These are phyloP conservation scores for Trematocara unimaculatum DNA, from an alignment of 2,113 vertebrate species.

Conservation along the genomic window DNA sequence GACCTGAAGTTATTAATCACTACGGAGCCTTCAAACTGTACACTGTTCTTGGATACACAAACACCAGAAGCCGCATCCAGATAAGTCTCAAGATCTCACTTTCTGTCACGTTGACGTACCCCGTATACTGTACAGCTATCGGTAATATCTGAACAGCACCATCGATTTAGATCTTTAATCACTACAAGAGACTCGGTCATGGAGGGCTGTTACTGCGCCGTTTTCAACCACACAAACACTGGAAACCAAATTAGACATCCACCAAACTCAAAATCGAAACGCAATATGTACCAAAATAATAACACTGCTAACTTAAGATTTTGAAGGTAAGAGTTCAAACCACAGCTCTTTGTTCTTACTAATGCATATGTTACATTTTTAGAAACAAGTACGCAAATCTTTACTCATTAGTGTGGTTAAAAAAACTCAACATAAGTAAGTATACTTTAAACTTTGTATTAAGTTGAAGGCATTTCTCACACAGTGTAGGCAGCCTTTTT, in stretches of 20 bases:
- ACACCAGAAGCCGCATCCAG: not conserved
- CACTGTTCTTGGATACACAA: not conserved
- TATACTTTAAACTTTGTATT: not conserved
- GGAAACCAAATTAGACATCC: not conserved
- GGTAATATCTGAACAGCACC: not conserved
- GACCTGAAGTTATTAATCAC: not conserved
- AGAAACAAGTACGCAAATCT: not conserved
- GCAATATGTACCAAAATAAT: not conserved
- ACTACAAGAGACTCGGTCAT: accelerated
- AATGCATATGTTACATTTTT: not conserved
- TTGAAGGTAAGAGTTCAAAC: not conserved
- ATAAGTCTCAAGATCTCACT: not conserved
- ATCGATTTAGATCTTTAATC: not conserved
- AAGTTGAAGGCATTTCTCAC: not conserved
- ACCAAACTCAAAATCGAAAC: not conserved
- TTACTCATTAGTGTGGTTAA: not conserved
- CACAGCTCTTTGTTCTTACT: not conserved
- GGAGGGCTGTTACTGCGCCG: accelerated
- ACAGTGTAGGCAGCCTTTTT: not conserved
- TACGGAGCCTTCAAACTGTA: not conserved
- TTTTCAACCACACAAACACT: not conserved
- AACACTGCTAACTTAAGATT: not conserved
- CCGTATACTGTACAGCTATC: accelerated
- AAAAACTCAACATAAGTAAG: not conserved
- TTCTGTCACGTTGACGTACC: not conserved